Evolutionary conservation across 2,113 vertebrate genomes (phyloP).

Genomic region (Leucoraja erinaceus): DNA sequence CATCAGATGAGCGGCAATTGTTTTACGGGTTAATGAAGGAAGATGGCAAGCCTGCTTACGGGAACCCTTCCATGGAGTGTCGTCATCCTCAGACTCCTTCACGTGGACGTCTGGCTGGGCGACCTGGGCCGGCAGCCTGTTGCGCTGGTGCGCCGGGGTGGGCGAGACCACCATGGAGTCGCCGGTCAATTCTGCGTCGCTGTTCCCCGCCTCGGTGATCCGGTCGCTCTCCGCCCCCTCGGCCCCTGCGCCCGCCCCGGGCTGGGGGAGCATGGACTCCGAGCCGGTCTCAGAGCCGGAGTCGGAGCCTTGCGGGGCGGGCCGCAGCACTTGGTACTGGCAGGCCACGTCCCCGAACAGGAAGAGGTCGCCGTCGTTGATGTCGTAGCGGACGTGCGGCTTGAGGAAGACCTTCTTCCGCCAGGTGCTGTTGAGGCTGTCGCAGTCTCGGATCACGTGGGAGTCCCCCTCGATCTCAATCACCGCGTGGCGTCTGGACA

Average conservation of each 20-base stretch:
- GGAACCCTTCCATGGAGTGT: neutral
- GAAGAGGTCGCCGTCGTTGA: constrained; percentile 64
- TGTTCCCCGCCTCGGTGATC: constrained; percentile 21
- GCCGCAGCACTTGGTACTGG: constrained; percentile 54
- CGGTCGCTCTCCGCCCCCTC: neutral
- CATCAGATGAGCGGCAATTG: too few relatives aligned
- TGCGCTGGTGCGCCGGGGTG: constrained; percentile 44
- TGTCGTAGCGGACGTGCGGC: constrained; percentile 64
- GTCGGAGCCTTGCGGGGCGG: constrained; percentile 4
- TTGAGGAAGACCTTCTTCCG: constrained; percentile 61
- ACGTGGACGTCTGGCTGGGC: constrained; percentile 48
- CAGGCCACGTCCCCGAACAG: constrained; percentile 75
- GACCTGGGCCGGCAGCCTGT: constrained; percentile 38
- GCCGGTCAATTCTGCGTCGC: constrained; percentile 38
- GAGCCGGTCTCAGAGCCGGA: constrained; percentile 28
- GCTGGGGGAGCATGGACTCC: constrained; percentile 14
- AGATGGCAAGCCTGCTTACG: neutral
- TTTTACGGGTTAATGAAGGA: neutral
- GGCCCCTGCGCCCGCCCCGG: neutral
- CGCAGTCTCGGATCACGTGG: constrained; percentile 67
- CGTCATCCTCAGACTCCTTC: constrained; percentile 72
- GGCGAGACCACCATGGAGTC: constrained; percentile 45
- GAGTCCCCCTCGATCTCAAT: constrained; percentile 51
- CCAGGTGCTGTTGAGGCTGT: constrained; percentile 76
- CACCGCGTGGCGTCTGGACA: constrained; percentile 71